A percentile compares a stretch with the other conserved stretches of the same genome.
These are phyloP conservation scores for Alcis repandata DNA, from an alignment of 2,888 invertebrate genomes.

Conservation along the genomic window DNA sequence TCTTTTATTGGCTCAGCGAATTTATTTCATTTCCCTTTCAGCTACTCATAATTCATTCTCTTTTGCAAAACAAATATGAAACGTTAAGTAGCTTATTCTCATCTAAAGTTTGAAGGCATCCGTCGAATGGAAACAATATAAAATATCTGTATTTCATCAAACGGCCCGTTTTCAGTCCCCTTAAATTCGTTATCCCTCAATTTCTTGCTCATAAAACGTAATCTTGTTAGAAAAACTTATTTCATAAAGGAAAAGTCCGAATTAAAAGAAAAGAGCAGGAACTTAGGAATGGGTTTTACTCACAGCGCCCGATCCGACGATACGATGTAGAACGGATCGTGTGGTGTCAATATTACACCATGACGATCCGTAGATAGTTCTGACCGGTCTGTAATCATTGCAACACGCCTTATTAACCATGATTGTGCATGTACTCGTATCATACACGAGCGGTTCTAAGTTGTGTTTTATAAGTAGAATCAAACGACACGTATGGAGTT, in stretches of 20 bases:
- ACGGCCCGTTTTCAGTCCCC: conserved; percentile 46
- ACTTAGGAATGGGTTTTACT: conserved; percentile 43
- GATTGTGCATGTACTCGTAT: too few relatives aligned
- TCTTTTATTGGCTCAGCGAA: neutral
- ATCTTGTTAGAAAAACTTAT: conserved; percentile 84
- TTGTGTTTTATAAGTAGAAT: neutral
- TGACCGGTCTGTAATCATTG: too few relatives aligned
- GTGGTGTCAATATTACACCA: too few relatives aligned
- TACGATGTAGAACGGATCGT: neutral
- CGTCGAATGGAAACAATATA: conserved; percentile 40
- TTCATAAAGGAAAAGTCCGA: conserved; percentile 74
- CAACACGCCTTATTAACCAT: too few relatives aligned
- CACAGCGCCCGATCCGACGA: conserved; percentile 1
- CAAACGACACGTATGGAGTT: neutral
- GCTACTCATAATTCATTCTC: conserved; percentile 8
- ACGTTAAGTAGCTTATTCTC: conserved; percentile 66
- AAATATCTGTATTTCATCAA: conserved; percentile 43
- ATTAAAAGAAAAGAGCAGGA: conserved; percentile 70
- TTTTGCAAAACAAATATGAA: conserved; percentile 56
- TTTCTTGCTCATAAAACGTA: conserved; percentile 81
- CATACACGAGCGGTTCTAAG: too few relatives aligned
- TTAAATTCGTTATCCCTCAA: conserved; percentile 81
- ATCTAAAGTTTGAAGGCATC: conserved; percentile 52
- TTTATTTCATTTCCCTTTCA: conserved; percentile 1
- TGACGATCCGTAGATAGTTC: too few relatives aligned